Percentiles rank a stretch among this genome's conserved stretches.
These are phyloP conservation scores for Hemiprocne comata DNA, from an alignment of 2,113 vertebrate genomes.

Conservation along the genomic window DNA sequence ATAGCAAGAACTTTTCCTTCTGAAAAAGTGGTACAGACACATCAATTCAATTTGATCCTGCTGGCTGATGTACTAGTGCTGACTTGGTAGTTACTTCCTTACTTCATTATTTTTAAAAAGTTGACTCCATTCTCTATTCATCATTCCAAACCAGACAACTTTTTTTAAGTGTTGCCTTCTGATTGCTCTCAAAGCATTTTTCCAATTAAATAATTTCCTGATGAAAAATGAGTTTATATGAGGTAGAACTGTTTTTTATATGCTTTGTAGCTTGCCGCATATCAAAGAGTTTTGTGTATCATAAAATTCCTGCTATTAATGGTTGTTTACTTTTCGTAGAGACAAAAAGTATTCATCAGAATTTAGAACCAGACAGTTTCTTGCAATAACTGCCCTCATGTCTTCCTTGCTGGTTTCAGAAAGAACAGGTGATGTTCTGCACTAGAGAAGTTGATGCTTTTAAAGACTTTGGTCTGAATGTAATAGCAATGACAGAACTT, in stretches of 20 bases:
- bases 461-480: constrained; percentile 8
- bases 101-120: not conserved
- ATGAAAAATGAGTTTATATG: not conserved
- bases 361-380: constrained; percentile 7
- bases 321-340: constrained; percentile 23
- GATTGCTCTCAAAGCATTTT: not conserved
- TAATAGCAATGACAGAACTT: constrained; percentile 15
- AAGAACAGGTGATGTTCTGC: not conserved
- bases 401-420: not conserved
- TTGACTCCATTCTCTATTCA: not conserved
- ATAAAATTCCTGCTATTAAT: not conserved
- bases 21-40: not conserved
- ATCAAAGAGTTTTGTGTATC: not conserved
- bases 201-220: constrained; percentile 29
- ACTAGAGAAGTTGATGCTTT: constrained; percentile 30
- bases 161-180: not conserved
- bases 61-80: not conserved
- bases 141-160: not conserved
- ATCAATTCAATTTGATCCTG: not conserved
- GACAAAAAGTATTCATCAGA: not conserved
- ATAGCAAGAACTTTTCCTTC: not conserved
- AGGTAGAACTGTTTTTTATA: not conserved
- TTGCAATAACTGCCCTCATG: not conserved
- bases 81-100: not conserved
- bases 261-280: not conserved